A percentile compares a stretch with the other conserved stretches of the same genome.
Evolutionary conservation across 1,140 invertebrate genomes (phyloP).

Genomic region (Antheraea mylitta): DNA sequence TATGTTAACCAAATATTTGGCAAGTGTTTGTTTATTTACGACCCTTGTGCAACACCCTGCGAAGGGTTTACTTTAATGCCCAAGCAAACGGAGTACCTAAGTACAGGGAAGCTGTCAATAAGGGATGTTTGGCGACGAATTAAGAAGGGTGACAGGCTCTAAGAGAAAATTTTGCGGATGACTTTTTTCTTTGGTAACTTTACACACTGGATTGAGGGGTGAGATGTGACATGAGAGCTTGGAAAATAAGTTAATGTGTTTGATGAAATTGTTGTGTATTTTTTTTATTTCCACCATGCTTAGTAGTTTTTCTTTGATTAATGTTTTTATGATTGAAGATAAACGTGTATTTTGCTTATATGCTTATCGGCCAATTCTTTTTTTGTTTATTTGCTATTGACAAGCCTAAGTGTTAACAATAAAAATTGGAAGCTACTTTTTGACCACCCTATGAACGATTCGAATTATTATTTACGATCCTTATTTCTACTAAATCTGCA

Average conservation of each 20-base stretch:
- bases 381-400: no score
- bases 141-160: constrained; percentile 35
- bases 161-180: constrained; percentile 16
- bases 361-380: no score
- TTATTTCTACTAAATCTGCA: no score
- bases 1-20: constrained; percentile 56
- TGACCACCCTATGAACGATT: no score
- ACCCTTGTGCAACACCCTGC: constrained; percentile 34
- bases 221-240: neutral
- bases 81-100: constrained; percentile 50
- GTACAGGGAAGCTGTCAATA: constrained; percentile 51
- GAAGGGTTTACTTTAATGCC: constrained; percentile 51
- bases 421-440: no score
- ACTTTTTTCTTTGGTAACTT: constrained; percentile 9
- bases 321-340: no score
- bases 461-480: no score
- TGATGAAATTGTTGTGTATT: neutral
- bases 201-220: neutral
- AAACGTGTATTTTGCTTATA: no score
- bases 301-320: no score
- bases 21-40: constrained; percentile 48
- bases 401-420: no score
- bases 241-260: neutral
- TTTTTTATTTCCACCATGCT: no score
- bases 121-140: constrained; percentile 61